phyloP scores from a whole-genome alignment of 2,113 vertebrate genomes.

The Tragelaphus scriptus region DNA sequence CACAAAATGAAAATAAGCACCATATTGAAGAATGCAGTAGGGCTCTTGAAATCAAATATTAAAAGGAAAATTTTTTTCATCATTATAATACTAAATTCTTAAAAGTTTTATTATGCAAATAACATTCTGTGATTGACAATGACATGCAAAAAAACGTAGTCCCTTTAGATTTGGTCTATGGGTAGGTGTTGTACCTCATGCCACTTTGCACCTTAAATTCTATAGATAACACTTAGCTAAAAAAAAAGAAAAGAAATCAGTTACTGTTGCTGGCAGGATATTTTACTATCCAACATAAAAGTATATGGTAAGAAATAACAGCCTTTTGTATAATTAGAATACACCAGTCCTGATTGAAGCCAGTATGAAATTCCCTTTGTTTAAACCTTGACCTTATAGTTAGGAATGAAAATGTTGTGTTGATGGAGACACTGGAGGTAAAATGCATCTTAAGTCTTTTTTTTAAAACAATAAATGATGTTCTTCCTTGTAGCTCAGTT shows the following conservation, averaged over 20 bases:
- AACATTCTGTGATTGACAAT: constrained; percentile 14
- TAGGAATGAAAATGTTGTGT: background rate
- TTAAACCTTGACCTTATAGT: constrained; percentile 16
- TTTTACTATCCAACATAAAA: constrained; percentile 7
- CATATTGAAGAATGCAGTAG: background rate
- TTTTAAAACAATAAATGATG: background rate
- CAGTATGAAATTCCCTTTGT: background rate
- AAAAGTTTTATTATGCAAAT: constrained; percentile 21
- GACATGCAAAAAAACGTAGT: background rate
- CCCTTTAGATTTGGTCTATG: background rate
- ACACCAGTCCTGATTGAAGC: background rate
- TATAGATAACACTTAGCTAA: background rate
- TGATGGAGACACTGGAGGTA: background rate
- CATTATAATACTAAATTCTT: constrained; percentile 1
- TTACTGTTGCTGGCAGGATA: background rate
- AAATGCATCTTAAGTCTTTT: background rate
- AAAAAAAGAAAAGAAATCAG: background rate
- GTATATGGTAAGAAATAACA: background rate
- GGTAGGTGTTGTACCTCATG: background rate
- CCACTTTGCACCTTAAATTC: background rate
- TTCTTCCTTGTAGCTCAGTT: background rate
- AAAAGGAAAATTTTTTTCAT: background rate
- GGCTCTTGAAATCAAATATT: constrained; percentile 19
- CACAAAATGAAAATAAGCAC: constrained; percentile 20
- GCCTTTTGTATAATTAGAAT: constrained; percentile 28